Base-by-base conservation (phyloP, 2,888 invertebrate genomes). In the Brachypalpus laphriformis region DNA sequence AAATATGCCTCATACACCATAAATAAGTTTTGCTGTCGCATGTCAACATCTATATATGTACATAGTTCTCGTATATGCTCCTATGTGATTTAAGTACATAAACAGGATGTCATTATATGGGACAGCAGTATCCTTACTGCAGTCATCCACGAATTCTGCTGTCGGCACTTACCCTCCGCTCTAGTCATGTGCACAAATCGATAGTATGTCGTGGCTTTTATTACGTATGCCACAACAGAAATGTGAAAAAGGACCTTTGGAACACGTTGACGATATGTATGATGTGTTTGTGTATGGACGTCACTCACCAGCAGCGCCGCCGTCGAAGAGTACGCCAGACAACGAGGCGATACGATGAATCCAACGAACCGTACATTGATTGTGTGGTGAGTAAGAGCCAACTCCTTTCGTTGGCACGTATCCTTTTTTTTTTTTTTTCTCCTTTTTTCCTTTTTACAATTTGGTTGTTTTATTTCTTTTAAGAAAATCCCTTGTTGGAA, bases 111-210 rank as follows among this genome's bases (percentile, higher is more conserved):
- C 51, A 83, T 65, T 83, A 83, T 80, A 68, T 83, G 74, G 83
- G 80, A 80, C 83, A 75, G 56, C 68, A 57, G 57, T 80, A 65
- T 70, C 57, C 80, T 80, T 75, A 80, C 61, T 83, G 83, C 83
- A 83, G 83, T 83, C 78, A 74, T 80, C 63, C 28, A 63, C 68
- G 20, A 40, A 25, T 28, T 54, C 54, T 54, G 18, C 28, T 42
- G n/a, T 45, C 49, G 42, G 22, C 40, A 16, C 14, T 8, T 16
- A 8, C 45, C 14, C 49, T 56, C 8, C 49, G 49, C 59, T 42
- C n/a, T 14, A 28, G 6, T 28, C 9, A 47, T 31, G 49, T 42
- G 40, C 14, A 78, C 31, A 83, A 83, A 83, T 83, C 83, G 80
- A 83, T 83, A 28, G 54, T 74, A 70, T 83, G 78, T 68, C 82